Base-by-base conservation (phyloP, 2,797 vertebrate genomes). In the Myotis vivesi region DNA sequence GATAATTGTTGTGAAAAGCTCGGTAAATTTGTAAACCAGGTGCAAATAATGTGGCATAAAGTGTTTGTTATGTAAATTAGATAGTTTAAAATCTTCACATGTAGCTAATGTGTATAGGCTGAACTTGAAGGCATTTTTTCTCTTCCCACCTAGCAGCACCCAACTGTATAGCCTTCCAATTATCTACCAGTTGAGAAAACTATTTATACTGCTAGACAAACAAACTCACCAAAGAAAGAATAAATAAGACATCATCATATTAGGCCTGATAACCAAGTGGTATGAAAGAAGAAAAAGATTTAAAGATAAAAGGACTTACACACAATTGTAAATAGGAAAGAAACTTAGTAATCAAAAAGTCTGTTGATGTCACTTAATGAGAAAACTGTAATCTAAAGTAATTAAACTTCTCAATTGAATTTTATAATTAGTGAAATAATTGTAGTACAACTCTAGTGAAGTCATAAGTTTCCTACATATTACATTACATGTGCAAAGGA, bases 1-100 rank as follows among this genome's bases (percentile, higher is more conserved):
- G 94, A 88, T 97, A 98, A 98, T 46, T 93, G 92, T 44, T 87
- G 69, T 92, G 96, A 98, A 98, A 98, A 59, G 76, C 94, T 96
- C 79, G 23, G 49, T 33, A 97, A 95, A 95, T 98, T 97, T 97
- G 97, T 94, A 92, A 95, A 97, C 88, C 97, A 98, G 97, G 97
- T 97, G 96, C 97, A 97, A 97, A 96, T 96, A 98, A 97, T 94
- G 90, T 94, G 90, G 85, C 95, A 97, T 97, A 96, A 97, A 96
- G 87, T 19, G 53, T 82, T 97, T 92, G 98, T 98, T 98, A 98
- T 97, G 97, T 95, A 98, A 98, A 98, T 98, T 73, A 87, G 84
- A 96, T 92, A 17, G 92, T 92, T 96, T 81, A 91, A 91, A 94
- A 97, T 97, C 87, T 97, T 97, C 95, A 79, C 75, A 95, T 83